Evolutionary conservation across 2,888 invertebrate species (phyloP), one percentile per base, ranked within the genome.

Genomic region (Athalia rosae): DNA sequence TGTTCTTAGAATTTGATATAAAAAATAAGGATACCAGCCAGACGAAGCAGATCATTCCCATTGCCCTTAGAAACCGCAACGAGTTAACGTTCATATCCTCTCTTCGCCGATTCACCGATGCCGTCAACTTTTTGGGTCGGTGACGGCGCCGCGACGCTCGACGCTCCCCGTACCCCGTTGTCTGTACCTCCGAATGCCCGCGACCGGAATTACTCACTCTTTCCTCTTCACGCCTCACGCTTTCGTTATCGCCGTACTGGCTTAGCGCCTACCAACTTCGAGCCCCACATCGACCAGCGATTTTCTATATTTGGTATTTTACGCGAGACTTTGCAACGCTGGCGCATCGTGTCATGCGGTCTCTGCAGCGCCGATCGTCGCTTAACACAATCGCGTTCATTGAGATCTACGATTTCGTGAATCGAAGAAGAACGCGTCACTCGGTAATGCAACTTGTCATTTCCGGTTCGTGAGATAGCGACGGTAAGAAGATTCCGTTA

Each of bases 1-100:
- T 28, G 13, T 77, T 73, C 77, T 50, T n/a, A 28, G 77, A 77
- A 77, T 15, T 48, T 13, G 61, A 9, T 71, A 61, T 73, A 43
- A 41, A 77, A 74, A 76, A 80, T 78, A 61, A 83, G 82, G 80
- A 82, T 82, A 80, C 79, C 50, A 50, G 78, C 62, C 79, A 82
- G 82, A 82, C 81, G 64, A 13, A 13, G 48, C 53, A 67, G 77
- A 71, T 78, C 64, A 80, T 77, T 80, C 78, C 48, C 62, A 64
- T 77, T 81, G 77, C 77, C 79, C 79, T 79, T 76, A 59, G 76
- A 77, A 83, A 81, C 79, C 81, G 78, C 80, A 79, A 76, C 62
- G 77, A 63, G 77, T 77, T 77, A 77, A 77, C 59, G 67, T 69
- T 67, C 66, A 66, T 48, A 78, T 78, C 67, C 78, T 41, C 67